Evolutionary conservation across 2,888 invertebrate species (phyloP).

Genomic region (Himalopsyche tibetana): DNA sequence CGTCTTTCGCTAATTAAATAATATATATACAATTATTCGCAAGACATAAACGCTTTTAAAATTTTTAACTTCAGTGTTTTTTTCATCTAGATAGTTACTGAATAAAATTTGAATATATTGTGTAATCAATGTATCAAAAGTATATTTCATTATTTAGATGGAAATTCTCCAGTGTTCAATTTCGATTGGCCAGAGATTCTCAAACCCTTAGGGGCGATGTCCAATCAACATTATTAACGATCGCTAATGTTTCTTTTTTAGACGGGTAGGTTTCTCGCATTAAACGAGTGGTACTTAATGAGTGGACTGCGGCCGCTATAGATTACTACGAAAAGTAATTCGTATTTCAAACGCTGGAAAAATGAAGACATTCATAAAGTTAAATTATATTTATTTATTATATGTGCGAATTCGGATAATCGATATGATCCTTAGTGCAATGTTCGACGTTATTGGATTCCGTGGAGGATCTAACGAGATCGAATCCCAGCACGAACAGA

Average conservation of each 20-base stretch:
- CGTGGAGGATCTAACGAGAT: too few species aligned
- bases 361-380: too few species aligned
- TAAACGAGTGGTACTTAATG: background rate
- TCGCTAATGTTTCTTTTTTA: constrained; percentile 36
- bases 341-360: too few species aligned
- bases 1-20: too few species aligned
- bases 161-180: background rate
- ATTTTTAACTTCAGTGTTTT: background rate
- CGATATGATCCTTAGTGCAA: too few species aligned
- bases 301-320: background rate
- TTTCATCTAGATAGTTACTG: background rate
- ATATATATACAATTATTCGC: too few species aligned
- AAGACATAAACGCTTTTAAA: too few species aligned
- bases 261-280: constrained; percentile 29
- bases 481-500: too few species aligned
- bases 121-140: background rate
- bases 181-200: constrained; percentile 35
- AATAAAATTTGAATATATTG: constrained; percentile 10
- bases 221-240: constrained; percentile 43
- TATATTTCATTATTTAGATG: constrained; percentile 10
- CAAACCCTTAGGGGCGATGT: constrained; percentile 42
- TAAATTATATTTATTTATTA: too few species aligned
- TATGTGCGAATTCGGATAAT: too few species aligned
- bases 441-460: too few species aligned
- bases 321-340: background rate